phyloP scores from a whole-genome alignment of 2,113 vertebrate species.

The Tragulus kanchil region DNA sequence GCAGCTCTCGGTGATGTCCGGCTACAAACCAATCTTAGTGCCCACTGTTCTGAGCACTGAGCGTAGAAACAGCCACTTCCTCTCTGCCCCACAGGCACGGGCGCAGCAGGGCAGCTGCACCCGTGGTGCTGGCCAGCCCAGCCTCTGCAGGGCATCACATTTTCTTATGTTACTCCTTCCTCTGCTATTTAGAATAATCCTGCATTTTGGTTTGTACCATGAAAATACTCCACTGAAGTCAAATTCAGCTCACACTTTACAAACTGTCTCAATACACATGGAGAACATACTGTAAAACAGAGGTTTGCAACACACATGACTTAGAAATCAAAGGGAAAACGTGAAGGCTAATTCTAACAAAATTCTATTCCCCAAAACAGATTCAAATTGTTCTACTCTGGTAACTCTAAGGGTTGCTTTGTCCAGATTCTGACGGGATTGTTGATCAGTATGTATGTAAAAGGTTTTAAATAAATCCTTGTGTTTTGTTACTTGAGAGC shows the following conservation, averaged over 20 bases:
- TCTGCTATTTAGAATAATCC: slow-evolving; percentile 19
- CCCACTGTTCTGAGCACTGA: slow-evolving; percentile 81
- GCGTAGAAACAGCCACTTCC: slow-evolving; percentile 87
- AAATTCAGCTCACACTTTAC: slow-evolving; percentile 29
- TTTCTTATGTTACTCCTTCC: neutral
- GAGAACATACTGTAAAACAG: neutral
- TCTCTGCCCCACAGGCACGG: slow-evolving; percentile 87
- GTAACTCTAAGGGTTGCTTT: neutral
- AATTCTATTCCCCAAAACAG: slow-evolving; percentile 17
- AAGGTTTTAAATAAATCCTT: slow-evolving; percentile 52
- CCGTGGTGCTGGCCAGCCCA: slow-evolving; percentile 78
- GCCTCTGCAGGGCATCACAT: neutral
- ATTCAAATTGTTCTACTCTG: slow-evolving; percentile 20
- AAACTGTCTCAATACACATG: neutral
- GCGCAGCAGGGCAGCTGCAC: slow-evolving; percentile 77
- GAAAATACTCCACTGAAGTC: slow-evolving; percentile 30
- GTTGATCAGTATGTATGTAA: neutral
- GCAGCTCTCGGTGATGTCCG: slow-evolving; percentile 57
- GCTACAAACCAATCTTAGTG: slow-evolving; percentile 87
- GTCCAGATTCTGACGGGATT: slow-evolving; percentile 29
- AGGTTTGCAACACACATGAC: neutral
- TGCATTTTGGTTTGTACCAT: slow-evolving; percentile 40
- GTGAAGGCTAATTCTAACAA: neutral
- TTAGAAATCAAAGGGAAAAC: slow-evolving; percentile 35
- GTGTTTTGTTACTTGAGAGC: slow-evolving; percentile 11